Percentiles rank a stretch among this genome's conserved stretches.
Evolutionary conservation across 2,113 vertebrate species (phyloP).

Genomic region (Vidua chalybeata): DNA sequence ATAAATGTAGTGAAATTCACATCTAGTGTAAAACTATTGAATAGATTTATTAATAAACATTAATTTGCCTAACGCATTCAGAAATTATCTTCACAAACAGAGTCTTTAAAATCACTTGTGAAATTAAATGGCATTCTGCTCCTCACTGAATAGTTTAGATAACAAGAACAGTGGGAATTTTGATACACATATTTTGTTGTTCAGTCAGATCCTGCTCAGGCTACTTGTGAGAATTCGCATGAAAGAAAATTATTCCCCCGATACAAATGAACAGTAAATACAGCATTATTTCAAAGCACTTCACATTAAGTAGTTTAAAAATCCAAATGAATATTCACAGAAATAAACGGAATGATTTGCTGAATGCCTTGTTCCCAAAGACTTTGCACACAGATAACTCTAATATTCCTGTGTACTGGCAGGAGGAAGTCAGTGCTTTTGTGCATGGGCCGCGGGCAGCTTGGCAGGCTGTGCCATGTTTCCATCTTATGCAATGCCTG

Average conservation of each 20-base stretch:
- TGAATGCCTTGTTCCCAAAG: neutral
- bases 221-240: neutral
- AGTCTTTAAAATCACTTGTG: neutral
- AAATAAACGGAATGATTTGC: neutral
- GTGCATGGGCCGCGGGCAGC: neutral
- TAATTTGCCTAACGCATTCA: neutral
- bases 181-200: neutral
- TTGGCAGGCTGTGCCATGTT: neutral
- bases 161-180: conserved; percentile 12
- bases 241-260: neutral
- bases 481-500: neutral
- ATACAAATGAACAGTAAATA: neutral
- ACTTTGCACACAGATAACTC: neutral
- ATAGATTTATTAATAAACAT: neutral
- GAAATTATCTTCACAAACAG: neutral
- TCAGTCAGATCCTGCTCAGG: neutral
- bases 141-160: neutral
- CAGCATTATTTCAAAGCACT: neutral
- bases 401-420: no score
- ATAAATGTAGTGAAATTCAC: neutral
- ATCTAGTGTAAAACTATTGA: neutral
- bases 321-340: neutral
- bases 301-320: neutral
- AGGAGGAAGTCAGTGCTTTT: neutral
- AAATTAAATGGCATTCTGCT: neutral